Conservation (phyloP, 2,113 vertebrate genomes). For the Neogale vison region DNA sequence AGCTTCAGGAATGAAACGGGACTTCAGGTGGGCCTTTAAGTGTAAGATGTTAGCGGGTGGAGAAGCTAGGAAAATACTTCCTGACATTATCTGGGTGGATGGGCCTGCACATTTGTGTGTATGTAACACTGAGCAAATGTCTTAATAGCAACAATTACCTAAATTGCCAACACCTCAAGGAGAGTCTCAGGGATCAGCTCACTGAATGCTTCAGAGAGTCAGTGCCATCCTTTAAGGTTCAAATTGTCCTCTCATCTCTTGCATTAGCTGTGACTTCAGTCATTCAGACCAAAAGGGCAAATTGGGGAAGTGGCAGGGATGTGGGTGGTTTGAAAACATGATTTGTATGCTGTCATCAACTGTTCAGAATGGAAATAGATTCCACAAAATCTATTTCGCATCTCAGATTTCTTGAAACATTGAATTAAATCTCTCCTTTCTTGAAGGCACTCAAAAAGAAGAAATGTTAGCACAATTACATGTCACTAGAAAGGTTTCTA, state of each 20-base stretch:
- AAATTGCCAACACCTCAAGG: not conserved
- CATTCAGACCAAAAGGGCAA: not conserved
- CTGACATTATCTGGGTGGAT: not conserved
- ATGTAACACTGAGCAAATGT: not conserved
- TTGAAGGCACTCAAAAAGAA: not conserved
- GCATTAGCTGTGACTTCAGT: not conserved
- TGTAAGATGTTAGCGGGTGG: not conserved
- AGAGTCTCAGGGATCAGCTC: not conserved
- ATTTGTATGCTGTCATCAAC: not conserved
- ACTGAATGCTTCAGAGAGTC: not conserved
- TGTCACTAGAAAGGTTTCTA: conserved; percentile 10
- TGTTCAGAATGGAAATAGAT: conserved; percentile 30
- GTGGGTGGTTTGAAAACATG: not conserved
- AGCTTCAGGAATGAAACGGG: not conserved
- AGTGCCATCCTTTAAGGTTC: not conserved
- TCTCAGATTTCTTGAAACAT: conserved; percentile 40
- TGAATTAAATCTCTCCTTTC: conserved; percentile 43
- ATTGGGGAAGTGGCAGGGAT: not conserved
- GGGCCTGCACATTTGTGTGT: not conserved
- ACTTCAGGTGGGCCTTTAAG: not conserved
- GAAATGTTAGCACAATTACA: not conserved
- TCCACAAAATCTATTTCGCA: conserved; percentile 1
- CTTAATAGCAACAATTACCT: not conserved
- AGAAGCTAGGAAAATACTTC: not conserved
- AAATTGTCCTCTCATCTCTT: not conserved